phyloP scores from a whole-genome alignment of 2,888 invertebrate genomes.

The Synanthedon vespiformis region DNA sequence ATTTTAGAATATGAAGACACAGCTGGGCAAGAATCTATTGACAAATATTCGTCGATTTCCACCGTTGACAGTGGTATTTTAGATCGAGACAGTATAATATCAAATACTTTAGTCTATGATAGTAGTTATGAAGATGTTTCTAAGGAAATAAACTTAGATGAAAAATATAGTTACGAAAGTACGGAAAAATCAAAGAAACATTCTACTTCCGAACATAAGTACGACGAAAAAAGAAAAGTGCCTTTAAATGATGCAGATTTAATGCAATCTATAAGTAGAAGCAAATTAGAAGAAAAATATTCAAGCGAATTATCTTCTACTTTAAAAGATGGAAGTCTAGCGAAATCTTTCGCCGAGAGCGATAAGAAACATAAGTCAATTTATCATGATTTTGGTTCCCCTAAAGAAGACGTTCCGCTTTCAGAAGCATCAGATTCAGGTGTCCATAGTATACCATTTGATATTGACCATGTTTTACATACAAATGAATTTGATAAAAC shows the following conservation, averaged over 20 bases:
- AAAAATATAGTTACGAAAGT: constrained; percentile 54
- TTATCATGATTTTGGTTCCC: constrained; percentile 15
- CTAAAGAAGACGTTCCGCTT: constrained; percentile 27
- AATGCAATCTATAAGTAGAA: constrained; percentile 18
- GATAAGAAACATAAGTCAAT: constrained; percentile 6
- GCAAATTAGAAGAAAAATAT: constrained; percentile 12
- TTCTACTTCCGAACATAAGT: neutral
- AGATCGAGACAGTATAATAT: constrained; percentile 23
- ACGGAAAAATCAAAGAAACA: constrained; percentile 43
- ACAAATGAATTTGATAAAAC: constrained; percentile 12
- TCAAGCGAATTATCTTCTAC: constrained; percentile 16
- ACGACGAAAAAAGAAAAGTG: constrained; percentile 7
- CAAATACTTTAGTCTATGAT: constrained; percentile 25
- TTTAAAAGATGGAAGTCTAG: constrained; percentile 16
- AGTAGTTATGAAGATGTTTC: constrained; percentile 57
- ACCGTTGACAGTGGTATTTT: constrained; percentile 27
- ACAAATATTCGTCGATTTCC: constrained; percentile 21
- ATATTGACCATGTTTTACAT: constrained; percentile 15
- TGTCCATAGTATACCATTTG: constrained; percentile 34
- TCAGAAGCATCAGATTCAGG: constrained; percentile 41
- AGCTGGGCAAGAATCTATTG: constrained; percentile 9
- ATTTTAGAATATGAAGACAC: constrained; percentile 10
- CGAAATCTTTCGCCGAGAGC: neutral
- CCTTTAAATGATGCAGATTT: constrained; percentile 13
- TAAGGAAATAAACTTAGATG: constrained; percentile 54